Conservation (phyloP, 2,113 vertebrate genomes). For the Sitta europaea region DNA sequence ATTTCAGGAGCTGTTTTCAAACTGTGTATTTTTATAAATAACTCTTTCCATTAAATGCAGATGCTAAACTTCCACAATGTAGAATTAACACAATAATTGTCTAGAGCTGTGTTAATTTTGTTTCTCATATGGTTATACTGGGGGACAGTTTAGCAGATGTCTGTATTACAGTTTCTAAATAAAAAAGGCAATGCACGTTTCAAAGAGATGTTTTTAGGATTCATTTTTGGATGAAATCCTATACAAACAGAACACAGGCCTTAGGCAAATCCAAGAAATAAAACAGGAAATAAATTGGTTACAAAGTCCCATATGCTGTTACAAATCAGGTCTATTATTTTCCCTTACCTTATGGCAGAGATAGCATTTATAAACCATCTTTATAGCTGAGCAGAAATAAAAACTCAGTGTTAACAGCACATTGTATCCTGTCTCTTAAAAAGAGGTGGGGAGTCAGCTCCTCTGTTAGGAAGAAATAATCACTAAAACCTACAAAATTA, state of each 20-base stretch:
- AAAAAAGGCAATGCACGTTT: not conserved
- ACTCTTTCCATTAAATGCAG: not conserved
- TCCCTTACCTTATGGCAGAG: slow-evolving; percentile 56
- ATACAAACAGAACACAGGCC: slow-evolving; percentile 25
- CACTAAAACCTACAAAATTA: not conserved
- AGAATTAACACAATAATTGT: slow-evolving; percentile 12
- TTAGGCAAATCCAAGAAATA: slow-evolving; percentile 46
- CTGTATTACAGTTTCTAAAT: slow-evolving; percentile 55
- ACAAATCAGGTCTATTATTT: slow-evolving; percentile 71
- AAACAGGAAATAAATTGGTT: slow-evolving; percentile 46
- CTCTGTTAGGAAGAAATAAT: not conserved
- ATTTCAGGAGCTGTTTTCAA: not conserved
- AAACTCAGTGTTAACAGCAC: slow-evolving; percentile 26
- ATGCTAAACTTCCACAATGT: not conserved
- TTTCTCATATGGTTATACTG: slow-evolving; percentile 23
- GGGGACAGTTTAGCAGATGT: slow-evolving; percentile 42
- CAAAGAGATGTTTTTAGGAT: slow-evolving; percentile 25
- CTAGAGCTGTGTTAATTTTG: not conserved
- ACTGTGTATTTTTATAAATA: not conserved
- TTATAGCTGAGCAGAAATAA: slow-evolving; percentile 51
- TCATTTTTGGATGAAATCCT: slow-evolving; percentile 28
- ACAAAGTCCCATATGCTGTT: slow-evolving; percentile 50
- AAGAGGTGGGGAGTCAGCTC: slow-evolving; percentile 23
- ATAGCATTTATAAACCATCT: slow-evolving; percentile 42
- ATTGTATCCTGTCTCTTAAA: slow-evolving; percentile 45